Evolutionary conservation across 2,113 vertebrate species (phyloP).

Genomic region (Genyomyrus donnyi): DNA sequence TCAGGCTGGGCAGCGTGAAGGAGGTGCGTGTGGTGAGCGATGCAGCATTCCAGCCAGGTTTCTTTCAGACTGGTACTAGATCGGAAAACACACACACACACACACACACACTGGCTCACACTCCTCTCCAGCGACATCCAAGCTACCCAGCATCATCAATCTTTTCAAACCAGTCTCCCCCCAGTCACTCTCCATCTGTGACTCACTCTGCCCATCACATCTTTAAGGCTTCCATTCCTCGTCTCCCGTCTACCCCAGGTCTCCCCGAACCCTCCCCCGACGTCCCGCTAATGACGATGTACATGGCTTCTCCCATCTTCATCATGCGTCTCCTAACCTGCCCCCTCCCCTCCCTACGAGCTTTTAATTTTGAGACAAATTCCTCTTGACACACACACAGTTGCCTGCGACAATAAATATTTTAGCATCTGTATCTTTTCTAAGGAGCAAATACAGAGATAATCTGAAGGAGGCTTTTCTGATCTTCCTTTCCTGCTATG

Average conservation of each 20-base stretch:
- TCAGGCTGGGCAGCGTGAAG: background rate
- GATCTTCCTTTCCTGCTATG: slow-evolving; percentile 38
- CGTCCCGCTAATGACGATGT: slow-evolving; percentile 23
- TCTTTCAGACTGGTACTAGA: background rate
- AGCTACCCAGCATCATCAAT: background rate
- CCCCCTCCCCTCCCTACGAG: slow-evolving; percentile 33
- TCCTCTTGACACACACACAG: slow-evolving; percentile 48
- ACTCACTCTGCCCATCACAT: slow-evolving; percentile 15
- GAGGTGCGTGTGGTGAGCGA: background rate
- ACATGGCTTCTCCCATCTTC: background rate
- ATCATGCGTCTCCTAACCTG: slow-evolving; percentile 4
- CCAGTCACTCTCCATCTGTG: background rate
- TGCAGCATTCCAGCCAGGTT: background rate
- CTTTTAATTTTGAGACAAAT: slow-evolving; percentile 49
- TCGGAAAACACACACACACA: background rate
- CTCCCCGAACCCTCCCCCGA: slow-evolving; percentile 3
- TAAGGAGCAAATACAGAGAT: slow-evolving; percentile 8
- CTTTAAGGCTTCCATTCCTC: slow-evolving; percentile 26
- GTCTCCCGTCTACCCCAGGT: slow-evolving; percentile 4
- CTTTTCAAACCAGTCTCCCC: background rate
- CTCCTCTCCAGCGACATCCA: background rate
- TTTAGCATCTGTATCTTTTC: slow-evolving; percentile 50
- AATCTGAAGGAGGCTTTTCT: background rate
- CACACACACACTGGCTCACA: background rate
- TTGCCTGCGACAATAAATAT: slow-evolving; percentile 63